Base-by-base conservation (phyloP, 2,888 invertebrate species). In the Heliconius aoede region DNA sequence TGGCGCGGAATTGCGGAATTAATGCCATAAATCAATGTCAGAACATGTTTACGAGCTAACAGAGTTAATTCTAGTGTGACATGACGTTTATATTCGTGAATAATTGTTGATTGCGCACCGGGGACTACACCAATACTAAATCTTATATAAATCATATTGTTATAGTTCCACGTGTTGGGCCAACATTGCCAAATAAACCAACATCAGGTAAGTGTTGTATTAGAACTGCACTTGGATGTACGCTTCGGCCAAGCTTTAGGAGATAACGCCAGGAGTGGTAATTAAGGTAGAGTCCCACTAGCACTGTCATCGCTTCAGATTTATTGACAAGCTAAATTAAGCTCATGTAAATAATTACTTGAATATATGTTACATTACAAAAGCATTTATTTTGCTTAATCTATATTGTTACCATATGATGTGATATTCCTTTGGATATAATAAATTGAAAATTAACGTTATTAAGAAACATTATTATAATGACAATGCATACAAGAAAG, bases 11-110 rank as follows among this genome's bases (percentile, higher is more conserved):
- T 89, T 86, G 86, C 83, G 89, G 90, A 91, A 93, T 92, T 92
- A 93, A 92, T 89, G 86, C 86, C 84, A 92, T 93, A 91, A 93
- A 93, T 93, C 92, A 93, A 90, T 90, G 93, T 91, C 91, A 88
- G 87, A 89, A 89, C 90, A 91, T 93, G 92, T 94, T 93, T 93
- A 93, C 92, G 92, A 92, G 92, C 92, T 93, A 92, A 92, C 93
- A 91, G 92, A 93, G 92, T 94, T 93, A 93, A 92, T 93, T 90
- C 91, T 91, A 87, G 84, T 87, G 87, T 90, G 92, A 93, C 93
- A 90, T 93, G 93, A 92, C 92, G 92, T 89, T 92, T 92, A 92
- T 93, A 92, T 91, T 91, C 90, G 88, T 93, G 92, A 93, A 90
- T 92, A 92, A 92, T 93, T 90, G 94, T 92, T 90, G 89, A 90